Evolutionary conservation across 2,113 vertebrate genomes (phyloP), one percentile per base, ranked within the genome.

Genomic region (Eubucco bourcierii): DNA sequence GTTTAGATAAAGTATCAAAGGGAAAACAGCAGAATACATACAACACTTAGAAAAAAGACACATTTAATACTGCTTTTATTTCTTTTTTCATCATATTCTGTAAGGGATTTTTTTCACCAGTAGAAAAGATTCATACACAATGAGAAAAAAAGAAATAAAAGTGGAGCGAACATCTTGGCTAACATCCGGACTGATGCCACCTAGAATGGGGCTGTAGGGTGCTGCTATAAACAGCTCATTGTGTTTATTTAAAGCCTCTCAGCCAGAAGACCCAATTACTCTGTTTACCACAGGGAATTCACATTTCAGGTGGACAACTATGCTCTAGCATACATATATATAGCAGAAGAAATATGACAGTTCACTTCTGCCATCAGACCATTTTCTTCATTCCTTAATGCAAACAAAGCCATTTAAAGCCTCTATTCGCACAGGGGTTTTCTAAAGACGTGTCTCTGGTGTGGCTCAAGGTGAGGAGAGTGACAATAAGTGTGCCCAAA

Each of bases 61-160:
- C 15, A 80, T 66, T 55, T 80, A 78, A 44, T 65, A 66, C n/a
- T 53, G 39, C 2, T 71, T 93, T 91, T 80, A 80, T 93, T 93
- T 90, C 33, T 37, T 64, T 92, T 94, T 87, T 80, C 81, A 21
- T 9, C n/a, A 18, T 67, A 81, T 34, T 31, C 24, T 92, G 17
- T 18, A 88, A 75, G 47, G 2, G 27, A 28, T 15, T 28, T 80
- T 80, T 73, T 77, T 47, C 33, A 28, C 10, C 2, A 10, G 20
- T 60, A 91, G 77, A 82, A 56, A 7, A 8, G 27, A 79, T 72
- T 59, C 15, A 65, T 65, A 29, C 4, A 33, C 10, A 86, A 29
- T 34, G 25, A 34, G 25, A 34, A 56, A 78, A 70, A 90, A 33
- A 80, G 5, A 87, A 84, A 71, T 41, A 47, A 55, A 74, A n/a